Base-by-base conservation (phyloP, 2,797 vertebrate genomes). In the Pteropus rufus region DNA sequence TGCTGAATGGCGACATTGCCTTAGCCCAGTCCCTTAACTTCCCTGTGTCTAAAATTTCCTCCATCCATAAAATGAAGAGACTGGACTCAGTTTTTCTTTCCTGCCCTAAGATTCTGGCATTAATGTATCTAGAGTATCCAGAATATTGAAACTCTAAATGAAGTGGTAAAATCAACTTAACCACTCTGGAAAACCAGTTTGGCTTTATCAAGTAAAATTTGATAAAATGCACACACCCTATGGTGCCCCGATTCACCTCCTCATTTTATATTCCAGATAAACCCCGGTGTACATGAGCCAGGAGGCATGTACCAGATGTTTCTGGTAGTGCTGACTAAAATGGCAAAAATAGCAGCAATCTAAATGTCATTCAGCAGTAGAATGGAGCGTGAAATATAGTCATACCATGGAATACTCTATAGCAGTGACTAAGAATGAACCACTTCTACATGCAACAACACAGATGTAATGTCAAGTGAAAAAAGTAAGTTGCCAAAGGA, bases 161-260 rank as follows among this genome's bases (percentile, higher is more conserved):
- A 76, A 89, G 60, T 81, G 18, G 75, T 39, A 76, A 46, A 88
- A 73, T 11, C 12, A 2, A 39, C 10, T 34, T n/a, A 56, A 84
- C 21, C 8, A 60, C 65, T 87, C 65, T 93, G 72, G 44, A 21
- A 93, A 76, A 88, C 67, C 67, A 39, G 46, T 56, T 46, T 52
- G 91, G 23, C 49, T 29, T 70, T 77, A 82, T 82, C 44, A 85
- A 94, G 83, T 76, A 93, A 95, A 81, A 67, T 81, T 65, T 73
- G 49, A 49, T 49, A 54, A 80, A 67, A 67, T 10, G 31, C 62
- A 56, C 18, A 46, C n/a, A 62, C 19, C 16, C n/a, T 36, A 41
- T 39, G 46, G 72, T 8, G 26, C 76, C 11, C 10, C 41, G 44
- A 29, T 29, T 76, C 34, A n/a, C 69, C 44, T 82, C 56, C 41